Evolutionary conservation across 2,113 vertebrate genomes (phyloP).

Genomic region (Nestor notabilis): DNA sequence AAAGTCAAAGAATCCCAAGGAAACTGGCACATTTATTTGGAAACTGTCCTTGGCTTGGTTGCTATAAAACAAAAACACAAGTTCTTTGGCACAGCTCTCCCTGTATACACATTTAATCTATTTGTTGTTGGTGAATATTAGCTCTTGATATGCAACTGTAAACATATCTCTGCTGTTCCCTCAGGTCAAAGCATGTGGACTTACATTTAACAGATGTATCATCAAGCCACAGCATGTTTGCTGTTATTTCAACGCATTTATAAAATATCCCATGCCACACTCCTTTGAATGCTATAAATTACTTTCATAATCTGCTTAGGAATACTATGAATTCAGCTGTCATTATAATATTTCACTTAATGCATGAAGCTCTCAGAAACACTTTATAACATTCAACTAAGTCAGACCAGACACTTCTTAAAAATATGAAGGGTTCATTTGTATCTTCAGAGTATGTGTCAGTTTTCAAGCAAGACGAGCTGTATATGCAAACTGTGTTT

Average conservation of each 20-base stretch:
- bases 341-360: not conserved
- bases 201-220: not conserved
- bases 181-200: not conserved
- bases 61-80: not conserved
- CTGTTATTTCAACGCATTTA: not conserved
- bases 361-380: not conserved
- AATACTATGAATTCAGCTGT: not conserved
- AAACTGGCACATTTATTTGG: not conserved
- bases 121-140: not conserved
- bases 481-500: not conserved
- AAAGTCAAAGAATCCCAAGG: not conserved
- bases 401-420: not conserved
- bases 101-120: not conserved
- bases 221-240: not conserved
- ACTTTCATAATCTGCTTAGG: not conserved
- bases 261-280: not conserved
- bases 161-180: not conserved
- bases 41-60: not conserved
- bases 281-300: not conserved
- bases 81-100: not conserved
- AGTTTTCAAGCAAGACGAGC: not conserved
- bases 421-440: not conserved
- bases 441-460: not conserved
- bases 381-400: not conserved
- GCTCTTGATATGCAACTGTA: not conserved